Evolutionary conservation across 2,113 vertebrate species (phyloP).

Genomic region (Amazona vittata): DNA sequence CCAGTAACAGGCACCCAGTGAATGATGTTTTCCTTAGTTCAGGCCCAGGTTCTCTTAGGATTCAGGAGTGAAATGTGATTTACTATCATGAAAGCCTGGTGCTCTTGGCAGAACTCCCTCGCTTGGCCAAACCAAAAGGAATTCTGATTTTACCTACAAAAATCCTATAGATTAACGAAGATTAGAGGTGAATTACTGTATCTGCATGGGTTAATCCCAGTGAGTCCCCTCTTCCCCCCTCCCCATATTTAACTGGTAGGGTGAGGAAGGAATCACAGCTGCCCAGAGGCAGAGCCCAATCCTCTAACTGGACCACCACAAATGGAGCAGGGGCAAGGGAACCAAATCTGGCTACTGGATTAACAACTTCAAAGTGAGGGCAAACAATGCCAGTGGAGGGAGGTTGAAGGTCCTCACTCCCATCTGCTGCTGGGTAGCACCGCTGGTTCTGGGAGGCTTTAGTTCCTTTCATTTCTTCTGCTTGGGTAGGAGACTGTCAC

Average conservation of each 20-base stretch:
- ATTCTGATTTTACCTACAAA: neutral
- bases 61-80: neutral
- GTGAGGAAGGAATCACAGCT: neutral
- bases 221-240: neutral
- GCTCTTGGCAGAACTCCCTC: conserved; percentile 14
- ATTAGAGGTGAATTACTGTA: neutral
- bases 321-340: neutral
- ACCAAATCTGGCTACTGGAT: neutral
- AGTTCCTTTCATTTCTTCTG: conserved; percentile 75
- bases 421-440: neutral
- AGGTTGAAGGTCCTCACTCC: neutral
- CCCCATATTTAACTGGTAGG: neutral
- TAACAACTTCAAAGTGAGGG: neutral
- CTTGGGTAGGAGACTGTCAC: conserved; percentile 77
- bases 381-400: neutral
- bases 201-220: neutral
- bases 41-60: neutral
- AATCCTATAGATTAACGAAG: neutral
- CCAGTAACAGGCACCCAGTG: conserved; percentile 31
- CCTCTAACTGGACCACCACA: neutral
- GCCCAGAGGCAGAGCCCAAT: neutral
- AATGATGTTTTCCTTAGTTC: conserved; percentile 18
- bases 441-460: neutral
- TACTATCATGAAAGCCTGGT: neutral
- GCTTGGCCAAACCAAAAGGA: neutral